Conservation (phyloP, 2,888 invertebrate species). For the Sicus ferrugineus region DNA sequence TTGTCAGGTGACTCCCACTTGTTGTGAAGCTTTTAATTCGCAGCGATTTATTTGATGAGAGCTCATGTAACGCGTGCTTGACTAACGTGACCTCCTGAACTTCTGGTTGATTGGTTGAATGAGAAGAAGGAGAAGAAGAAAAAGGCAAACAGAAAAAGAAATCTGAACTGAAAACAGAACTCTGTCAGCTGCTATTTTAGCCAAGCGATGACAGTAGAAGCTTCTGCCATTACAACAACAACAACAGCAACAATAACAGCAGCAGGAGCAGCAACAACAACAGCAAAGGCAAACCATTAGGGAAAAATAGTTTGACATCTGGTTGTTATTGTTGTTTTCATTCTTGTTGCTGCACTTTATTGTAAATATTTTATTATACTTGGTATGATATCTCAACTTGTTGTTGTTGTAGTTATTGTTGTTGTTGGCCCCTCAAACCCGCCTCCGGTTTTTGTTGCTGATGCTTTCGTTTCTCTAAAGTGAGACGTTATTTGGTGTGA, state of each 20-base stretch:
- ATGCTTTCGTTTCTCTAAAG: not conserved
- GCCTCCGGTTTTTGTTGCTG: not conserved
- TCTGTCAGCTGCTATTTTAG: not conserved
- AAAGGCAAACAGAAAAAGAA: not conserved
- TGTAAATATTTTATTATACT: not conserved
- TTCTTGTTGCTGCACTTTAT: not conserved
- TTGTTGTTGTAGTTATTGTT: not conserved
- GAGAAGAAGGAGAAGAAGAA: not conserved
- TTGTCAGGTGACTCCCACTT: too few species aligned
- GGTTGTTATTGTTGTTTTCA: not conserved
- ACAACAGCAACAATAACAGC: not conserved
- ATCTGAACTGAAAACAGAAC: not conserved
- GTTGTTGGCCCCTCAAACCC: not conserved
- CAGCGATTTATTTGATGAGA: too few species aligned
- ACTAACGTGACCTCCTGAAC: too few species aligned
- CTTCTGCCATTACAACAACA: not conserved
- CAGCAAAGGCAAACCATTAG: not conserved
- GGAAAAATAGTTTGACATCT: not conserved
- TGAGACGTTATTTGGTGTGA: not conserved
- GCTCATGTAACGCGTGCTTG: too few species aligned
- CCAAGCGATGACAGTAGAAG: not conserved
- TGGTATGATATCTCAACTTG: not conserved
- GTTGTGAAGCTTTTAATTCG: too few species aligned
- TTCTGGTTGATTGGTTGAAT: too few species aligned
- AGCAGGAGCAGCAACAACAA: not conserved